Conservation (phyloP, 1,140 invertebrate species). For the Aricia agestis region DNA sequence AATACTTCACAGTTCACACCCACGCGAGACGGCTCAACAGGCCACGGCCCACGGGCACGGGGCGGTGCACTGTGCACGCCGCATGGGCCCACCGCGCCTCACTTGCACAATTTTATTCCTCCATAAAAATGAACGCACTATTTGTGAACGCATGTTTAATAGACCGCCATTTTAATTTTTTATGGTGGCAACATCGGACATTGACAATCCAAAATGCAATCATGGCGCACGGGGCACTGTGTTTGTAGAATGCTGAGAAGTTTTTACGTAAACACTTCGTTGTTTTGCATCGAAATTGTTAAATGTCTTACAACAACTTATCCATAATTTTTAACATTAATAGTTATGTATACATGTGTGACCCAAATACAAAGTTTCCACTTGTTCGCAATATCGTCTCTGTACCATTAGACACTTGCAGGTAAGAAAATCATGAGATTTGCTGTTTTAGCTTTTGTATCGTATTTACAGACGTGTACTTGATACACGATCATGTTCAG, state of each 20-base stretch:
- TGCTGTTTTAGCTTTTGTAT: constrained; percentile 60
- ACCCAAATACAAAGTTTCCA: constrained; percentile 60
- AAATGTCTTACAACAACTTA: constrained; percentile 67
- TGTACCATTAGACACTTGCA: constrained; percentile 73
- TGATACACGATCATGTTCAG: constrained; percentile 35
- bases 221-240: constrained; percentile 76
- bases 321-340: constrained; percentile 52
- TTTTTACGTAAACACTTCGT: constrained; percentile 77
- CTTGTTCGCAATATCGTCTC: constrained; percentile 67
- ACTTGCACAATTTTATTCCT: too few relatives aligned
- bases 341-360: constrained; percentile 70
- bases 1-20: too few relatives aligned
- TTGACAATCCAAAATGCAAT: constrained; percentile 78
- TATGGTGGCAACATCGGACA: constrained; percentile 64
- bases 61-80: too few relatives aligned
- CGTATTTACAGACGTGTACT: constrained; percentile 41
- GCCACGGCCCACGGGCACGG: too few relatives aligned
- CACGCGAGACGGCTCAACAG: too few relatives aligned
- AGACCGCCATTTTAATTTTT: constrained; percentile 66
- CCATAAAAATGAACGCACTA: not conserved
- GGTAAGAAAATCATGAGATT: constrained; percentile 70
- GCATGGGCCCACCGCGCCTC: too few relatives aligned
- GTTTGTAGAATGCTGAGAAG: constrained; percentile 76
- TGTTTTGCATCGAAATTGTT: constrained; percentile 64
- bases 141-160: constrained; percentile 49